Percentiles rank a stretch among this genome's conserved stretches.
Conservation (phyloP, 2,888 invertebrate genomes). For the Leptothorax acervorum region DNA sequence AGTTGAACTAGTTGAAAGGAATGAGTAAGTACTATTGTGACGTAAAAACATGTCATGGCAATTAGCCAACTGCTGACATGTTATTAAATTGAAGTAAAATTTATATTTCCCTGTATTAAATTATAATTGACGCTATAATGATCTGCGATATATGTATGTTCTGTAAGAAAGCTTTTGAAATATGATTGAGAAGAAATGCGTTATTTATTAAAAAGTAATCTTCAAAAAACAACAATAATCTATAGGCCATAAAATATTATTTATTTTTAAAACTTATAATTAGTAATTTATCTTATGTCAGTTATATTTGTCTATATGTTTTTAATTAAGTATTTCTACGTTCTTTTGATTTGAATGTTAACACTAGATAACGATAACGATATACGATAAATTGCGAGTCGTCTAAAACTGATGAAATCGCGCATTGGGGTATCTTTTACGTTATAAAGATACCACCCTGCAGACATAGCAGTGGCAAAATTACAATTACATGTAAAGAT, state of each 20-base stretch:
- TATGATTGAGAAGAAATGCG: neutral
- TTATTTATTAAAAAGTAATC: neutral
- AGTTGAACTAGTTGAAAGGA: neutral
- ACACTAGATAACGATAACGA: neutral
- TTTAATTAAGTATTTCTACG: neutral
- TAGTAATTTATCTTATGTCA: neutral
- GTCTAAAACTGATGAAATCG: neutral
- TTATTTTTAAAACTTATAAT: neutral
- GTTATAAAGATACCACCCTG: neutral
- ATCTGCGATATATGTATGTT: neutral
- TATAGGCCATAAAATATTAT: neutral
- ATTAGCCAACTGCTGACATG: neutral
- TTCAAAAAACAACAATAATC: neutral
- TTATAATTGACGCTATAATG: slow-evolving; percentile 2
- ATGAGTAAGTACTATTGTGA: neutral
- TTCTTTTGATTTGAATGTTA: neutral
- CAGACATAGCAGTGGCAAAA: neutral
- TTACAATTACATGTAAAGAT: neutral
- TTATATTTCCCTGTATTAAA: neutral
- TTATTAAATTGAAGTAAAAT: neutral
- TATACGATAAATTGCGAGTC: neutral
- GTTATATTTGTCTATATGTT: neutral
- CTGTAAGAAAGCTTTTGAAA: neutral
- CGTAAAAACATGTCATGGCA: neutral
- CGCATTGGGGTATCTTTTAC: neutral